Evolutionary conservation across 35 echinoderm and acorn worm species (phyloP), one percentile per base, ranked within the genome.

Genomic region (Acanthaster planci): DNA sequence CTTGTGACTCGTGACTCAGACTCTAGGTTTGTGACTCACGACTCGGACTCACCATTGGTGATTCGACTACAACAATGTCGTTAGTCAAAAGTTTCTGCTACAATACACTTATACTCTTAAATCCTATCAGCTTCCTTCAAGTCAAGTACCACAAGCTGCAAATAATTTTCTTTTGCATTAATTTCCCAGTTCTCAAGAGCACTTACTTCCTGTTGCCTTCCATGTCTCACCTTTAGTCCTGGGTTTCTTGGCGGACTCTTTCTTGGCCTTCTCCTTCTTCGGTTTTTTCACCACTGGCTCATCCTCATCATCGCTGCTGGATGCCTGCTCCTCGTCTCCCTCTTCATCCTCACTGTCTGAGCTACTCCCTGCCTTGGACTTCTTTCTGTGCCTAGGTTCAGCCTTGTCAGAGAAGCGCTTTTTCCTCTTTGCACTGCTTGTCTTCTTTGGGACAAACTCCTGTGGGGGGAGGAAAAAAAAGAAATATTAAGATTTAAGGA

Each of bases 291-390:
- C 60, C 0, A 36, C 78, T 30, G 56, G 56, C 7, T 83, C 81
- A 39, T 86, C 84, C 8, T 86, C 86, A 40, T 54, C 80, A 1
- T 67, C 76, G 42, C 22, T 58, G 17, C 17, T n/a, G 21, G 77
- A 81, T 60, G 64, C 82, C 37, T 39, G 39, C 34, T 77, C 82
- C 38, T 77, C 53, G 32, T 85, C 89, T 55, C 27, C 76, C 27
- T 17, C 34, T 18, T 78, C 44, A 22, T 60, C 82, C 59, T 84
- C 89, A 59, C 75, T 55, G n/a, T 85, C 51, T 1, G 87, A 90
- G 54, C 80, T 90, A 18, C 34, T 60, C 34, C 37, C 50, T 27
- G 42, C 80, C 14, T 77, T 90, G 19, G 87, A 77, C 53, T 90
- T 82, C 38, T 52, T 81, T 17, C 76, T 76, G 19, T 64, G 31